These are phyloP conservation scores for Sarotherodon lohbergeri DNA, from an alignment of 2,113 vertebrate species.

Conservation along the genomic window DNA sequence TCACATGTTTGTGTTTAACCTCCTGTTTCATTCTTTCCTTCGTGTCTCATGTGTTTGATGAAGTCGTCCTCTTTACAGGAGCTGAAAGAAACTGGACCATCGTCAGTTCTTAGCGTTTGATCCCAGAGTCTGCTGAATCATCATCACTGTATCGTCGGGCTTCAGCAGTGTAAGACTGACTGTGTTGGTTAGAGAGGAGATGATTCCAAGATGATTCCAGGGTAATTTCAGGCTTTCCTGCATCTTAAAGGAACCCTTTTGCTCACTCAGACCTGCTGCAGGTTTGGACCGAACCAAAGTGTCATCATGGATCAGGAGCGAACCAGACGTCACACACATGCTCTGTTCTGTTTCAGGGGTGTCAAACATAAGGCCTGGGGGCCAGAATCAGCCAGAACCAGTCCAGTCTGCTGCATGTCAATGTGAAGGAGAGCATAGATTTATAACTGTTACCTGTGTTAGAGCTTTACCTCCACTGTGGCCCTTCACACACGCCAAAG, in stretches of 20 bases:
- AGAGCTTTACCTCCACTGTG: neutral
- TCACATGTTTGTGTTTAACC: neutral
- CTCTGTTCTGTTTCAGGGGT: neutral
- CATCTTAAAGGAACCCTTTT: neutral
- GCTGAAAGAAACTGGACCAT: neutral
- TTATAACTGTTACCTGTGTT: neutral
- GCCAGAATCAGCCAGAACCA: neutral
- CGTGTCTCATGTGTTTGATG: neutral
- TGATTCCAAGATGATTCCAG: neutral
- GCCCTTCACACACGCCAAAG: neutral
- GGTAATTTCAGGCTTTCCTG: neutral
- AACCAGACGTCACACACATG: neutral
- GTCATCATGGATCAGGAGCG: neutral
- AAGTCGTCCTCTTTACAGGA: fast-evolving
- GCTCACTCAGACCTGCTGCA: neutral
- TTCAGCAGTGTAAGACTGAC: neutral
- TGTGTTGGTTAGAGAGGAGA: neutral
- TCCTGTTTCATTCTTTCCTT: neutral
- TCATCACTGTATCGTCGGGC: neutral
- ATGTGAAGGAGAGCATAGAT: neutral
- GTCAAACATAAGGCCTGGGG: neutral
- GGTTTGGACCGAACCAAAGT: fast-evolving
- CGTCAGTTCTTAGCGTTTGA: neutral
- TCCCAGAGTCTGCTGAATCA: neutral
- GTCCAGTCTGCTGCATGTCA: neutral